Conservation (phyloP, 1,140 invertebrate species). For the Bactericera cockerelli region DNA sequence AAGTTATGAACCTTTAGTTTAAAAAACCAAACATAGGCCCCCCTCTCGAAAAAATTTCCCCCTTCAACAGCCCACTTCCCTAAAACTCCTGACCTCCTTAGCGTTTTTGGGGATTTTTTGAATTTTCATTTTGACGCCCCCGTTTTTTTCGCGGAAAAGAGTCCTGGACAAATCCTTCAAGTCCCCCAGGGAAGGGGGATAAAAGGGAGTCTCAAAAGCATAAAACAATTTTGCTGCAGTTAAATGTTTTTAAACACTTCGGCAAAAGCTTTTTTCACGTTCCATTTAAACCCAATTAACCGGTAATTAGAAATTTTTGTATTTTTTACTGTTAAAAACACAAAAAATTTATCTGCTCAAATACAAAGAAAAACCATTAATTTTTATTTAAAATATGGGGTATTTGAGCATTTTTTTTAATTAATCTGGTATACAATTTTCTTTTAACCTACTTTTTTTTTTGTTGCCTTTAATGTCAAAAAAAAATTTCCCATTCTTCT, state of each 20-base stretch:
- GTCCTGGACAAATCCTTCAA: neutral
- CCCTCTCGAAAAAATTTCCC: neutral
- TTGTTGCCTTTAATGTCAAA: no score
- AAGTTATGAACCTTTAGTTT: neutral
- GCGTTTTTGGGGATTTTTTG: neutral
- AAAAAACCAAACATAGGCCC: no score
- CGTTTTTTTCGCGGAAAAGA: neutral
- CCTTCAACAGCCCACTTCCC: neutral
- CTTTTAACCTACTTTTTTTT: no score
- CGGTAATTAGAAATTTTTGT: conserved; percentile 47
- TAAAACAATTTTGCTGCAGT: conserved; percentile 45
- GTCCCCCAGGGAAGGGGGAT: neutral
- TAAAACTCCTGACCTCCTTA: neutral
- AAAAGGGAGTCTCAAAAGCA: neutral
- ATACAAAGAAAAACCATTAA: no score
- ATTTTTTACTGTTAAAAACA: no score
- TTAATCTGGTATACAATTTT: no score
- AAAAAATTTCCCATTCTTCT: no score
- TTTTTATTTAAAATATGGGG: no score
- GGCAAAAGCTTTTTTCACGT: conserved; percentile 53
- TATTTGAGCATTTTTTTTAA: no score
- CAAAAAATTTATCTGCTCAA: no score
- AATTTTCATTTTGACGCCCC: neutral
- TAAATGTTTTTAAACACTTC: conserved; percentile 62
- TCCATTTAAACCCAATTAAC: conserved; percentile 64